These are phyloP conservation scores for Chirona hameri DNA, from an alignment of 2,888 invertebrate genomes.

Conservation along the genomic window DNA sequence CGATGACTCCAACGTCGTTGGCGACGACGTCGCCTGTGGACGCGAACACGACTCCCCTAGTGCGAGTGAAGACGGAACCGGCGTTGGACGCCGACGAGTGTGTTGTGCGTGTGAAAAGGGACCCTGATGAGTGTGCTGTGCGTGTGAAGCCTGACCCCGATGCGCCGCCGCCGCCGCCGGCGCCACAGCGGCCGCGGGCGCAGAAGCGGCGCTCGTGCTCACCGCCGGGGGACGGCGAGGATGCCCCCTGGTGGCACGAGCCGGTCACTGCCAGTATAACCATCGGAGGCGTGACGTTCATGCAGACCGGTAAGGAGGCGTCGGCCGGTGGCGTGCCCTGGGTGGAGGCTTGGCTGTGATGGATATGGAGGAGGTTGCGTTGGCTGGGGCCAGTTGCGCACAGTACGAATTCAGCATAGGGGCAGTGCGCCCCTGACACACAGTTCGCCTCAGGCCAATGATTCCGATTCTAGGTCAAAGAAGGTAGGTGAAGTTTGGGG, in stretches of 20 bases:
- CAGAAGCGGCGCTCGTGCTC: not conserved
- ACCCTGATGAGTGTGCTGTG: not conserved
- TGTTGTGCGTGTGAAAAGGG: not conserved
- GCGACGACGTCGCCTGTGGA: not conserved
- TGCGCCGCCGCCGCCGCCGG: not conserved
- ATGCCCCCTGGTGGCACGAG: not conserved
- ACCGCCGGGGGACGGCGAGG: not conserved
- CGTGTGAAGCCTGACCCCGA: not conserved
- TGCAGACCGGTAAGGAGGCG: not conserved
- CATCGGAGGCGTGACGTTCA: not conserved
- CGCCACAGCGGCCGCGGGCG: not conserved
- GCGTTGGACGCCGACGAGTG: not conserved
- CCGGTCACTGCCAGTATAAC: not conserved
- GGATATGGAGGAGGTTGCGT: too few species aligned
- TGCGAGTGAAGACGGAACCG: not conserved
- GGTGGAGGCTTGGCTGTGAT: too few species aligned
- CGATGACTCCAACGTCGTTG: not conserved
- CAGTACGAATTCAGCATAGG: too few species aligned
- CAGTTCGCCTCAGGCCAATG: too few species aligned
- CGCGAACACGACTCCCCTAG: not conserved
- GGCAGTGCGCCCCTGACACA: too few species aligned
- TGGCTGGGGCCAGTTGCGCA: too few species aligned
- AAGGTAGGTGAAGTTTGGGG: too few species aligned
- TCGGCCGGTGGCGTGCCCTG: not conserved
- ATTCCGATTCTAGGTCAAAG: too few species aligned